Percentiles rank a stretch among this genome's conserved stretches.
These are phyloP conservation scores for Procavia capensis DNA, from an alignment of 2,113 vertebrate genomes.

Conservation along the genomic window DNA sequence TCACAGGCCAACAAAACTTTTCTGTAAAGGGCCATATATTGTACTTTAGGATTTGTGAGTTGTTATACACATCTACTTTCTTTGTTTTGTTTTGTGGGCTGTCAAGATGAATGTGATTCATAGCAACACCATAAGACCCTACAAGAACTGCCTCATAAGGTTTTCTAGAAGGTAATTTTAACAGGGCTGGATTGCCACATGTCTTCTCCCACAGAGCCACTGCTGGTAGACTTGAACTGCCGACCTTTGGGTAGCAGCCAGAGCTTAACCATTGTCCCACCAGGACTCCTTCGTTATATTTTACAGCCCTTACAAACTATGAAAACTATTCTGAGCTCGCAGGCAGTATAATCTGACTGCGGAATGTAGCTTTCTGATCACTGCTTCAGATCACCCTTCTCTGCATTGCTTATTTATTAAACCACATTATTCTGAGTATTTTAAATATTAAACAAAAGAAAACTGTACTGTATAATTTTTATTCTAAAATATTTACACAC, in stretches of 20 bases:
- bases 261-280: no score
- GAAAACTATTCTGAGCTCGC: background rate
- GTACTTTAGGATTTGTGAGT: background rate
- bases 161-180: no score
- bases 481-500: slow-evolving; percentile 24
- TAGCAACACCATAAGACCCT: no score
- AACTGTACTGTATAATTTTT: background rate
- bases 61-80: background rate
- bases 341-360: background rate
- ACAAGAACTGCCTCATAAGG: no score
- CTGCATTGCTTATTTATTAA: slow-evolving; percentile 26
- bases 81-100: background rate
- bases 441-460: slow-evolving; percentile 12
- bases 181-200: no score
- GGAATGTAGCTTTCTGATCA: background rate
- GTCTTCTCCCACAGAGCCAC: no score
- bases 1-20: background rate
- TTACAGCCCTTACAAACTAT: background rate
- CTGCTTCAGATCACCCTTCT: background rate
- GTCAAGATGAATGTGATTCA: no score
- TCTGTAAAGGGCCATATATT: background rate
- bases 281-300: no score
- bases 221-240: no score
- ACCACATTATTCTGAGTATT: background rate
- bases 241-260: no score